Percentiles rank a stretch among this genome's conserved stretches.
phyloP scores from a whole-genome alignment of 2,888 invertebrate species.

The Onchidella celtica region DNA sequence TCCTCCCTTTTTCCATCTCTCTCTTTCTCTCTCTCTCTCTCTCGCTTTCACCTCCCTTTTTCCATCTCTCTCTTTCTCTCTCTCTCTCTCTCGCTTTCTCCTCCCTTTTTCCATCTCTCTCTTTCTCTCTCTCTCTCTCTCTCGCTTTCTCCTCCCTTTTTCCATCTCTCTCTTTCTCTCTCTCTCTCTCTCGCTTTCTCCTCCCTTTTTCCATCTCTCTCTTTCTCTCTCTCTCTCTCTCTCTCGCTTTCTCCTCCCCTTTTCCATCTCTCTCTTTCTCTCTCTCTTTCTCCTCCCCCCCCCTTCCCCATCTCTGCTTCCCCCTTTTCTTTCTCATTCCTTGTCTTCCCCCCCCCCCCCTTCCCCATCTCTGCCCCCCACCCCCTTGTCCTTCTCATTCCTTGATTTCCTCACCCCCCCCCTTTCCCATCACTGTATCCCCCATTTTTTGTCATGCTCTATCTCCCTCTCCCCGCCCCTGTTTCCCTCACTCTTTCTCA shows the following conservation, averaged over 20 bases:
- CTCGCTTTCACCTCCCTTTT: not conserved
- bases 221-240: not conserved
- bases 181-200: not conserved
- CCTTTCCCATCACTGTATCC: slow-evolving; percentile 17
- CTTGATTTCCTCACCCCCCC: not conserved
- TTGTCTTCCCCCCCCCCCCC: not conserved
- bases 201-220: not conserved
- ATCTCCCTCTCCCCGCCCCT: not conserved
- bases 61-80: not conserved
- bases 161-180: not conserved
- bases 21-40: not conserved
- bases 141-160: not conserved
- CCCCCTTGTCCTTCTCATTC: slow-evolving; percentile 2
- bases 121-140: slow-evolving; percentile 8
- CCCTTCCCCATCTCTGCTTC: not conserved
- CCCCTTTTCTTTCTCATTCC: not conserved
- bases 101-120: not conserved
- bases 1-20: slow-evolving; percentile 25
- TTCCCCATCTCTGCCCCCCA: not conserved
- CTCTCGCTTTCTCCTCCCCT: not conserved
- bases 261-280: not conserved
- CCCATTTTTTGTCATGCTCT: not conserved
- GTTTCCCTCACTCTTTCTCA: not conserved
- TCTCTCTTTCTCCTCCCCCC: not conserved
- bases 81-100: not conserved